Conservation (phyloP, 2,797 vertebrate species). For the Chromobotia macracanthus region DNA sequence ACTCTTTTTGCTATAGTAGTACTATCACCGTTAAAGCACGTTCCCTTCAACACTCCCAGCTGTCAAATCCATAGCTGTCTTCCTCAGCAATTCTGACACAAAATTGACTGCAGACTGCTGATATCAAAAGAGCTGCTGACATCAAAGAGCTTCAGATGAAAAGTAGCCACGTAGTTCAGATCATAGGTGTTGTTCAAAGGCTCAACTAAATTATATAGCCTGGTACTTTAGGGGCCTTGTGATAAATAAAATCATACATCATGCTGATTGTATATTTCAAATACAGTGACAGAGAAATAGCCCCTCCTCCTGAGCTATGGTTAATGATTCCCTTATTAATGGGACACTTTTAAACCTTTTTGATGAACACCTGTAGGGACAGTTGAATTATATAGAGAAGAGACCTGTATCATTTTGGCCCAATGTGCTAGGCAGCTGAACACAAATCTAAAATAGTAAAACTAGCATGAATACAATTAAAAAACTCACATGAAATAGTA, state of each 20-base stretch:
- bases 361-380: constrained; percentile 17
- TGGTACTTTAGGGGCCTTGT: not conserved
- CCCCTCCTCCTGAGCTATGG: not conserved
- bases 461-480: too few relatives aligned
- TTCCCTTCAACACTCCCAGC: not conserved
- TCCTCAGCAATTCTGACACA: not conserved
- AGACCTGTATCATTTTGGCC: too few relatives aligned
- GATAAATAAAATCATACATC: constrained; percentile 5
- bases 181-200: not conserved
- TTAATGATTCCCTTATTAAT: too few relatives aligned
- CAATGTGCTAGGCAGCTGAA: not conserved
- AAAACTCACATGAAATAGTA: too few relatives aligned
- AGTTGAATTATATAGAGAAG: too few relatives aligned
- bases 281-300: not conserved
- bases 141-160: not conserved
- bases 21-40: not conserved
- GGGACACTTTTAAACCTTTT: too few relatives aligned
- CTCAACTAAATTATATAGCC: not conserved
- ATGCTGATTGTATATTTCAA: constrained; percentile 28
- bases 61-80: not conserved
- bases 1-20: not conserved
- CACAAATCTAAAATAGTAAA: too few relatives aligned
- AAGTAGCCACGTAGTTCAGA: not conserved
- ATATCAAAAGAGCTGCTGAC: not conserved
- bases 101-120: not conserved